A percentile compares a stretch with the other conserved stretches of the same genome.
Conservation (phyloP, 1,140 invertebrate genomes). For the Penaeus indicus region DNA sequence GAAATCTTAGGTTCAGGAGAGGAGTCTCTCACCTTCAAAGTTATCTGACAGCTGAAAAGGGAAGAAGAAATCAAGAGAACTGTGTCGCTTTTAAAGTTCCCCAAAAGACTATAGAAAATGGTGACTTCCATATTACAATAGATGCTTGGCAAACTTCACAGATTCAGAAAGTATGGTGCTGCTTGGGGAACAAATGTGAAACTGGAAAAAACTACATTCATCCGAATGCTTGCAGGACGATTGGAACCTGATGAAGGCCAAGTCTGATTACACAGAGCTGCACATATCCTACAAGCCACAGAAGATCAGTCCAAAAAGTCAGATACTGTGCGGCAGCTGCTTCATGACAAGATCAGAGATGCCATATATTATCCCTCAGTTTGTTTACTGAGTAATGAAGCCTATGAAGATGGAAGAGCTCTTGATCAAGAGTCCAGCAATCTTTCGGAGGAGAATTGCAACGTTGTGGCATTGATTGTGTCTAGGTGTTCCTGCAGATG, state of each 20-base stretch:
- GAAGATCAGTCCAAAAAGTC: constrained; percentile 98
- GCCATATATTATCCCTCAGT: constrained; percentile 97
- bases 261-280: constrained; percentile 87
- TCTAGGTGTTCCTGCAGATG: constrained; percentile 98
- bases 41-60: constrained; percentile 96
- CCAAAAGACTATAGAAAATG: constrained; percentile 80
- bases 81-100: constrained; percentile 81
- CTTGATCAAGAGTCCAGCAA: constrained; percentile 98
- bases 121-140: constrained; percentile 73
- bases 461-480: constrained; percentile 95
- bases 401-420: constrained; percentile 98
- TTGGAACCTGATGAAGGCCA: constrained; percentile 91
- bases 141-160: constrained; percentile 94
- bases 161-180: constrained; percentile 99
- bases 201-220: constrained; percentile 99
- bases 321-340: constrained; percentile 89
- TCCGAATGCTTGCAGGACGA: constrained; percentile 97
- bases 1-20: constrained; percentile 99
- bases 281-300: constrained; percentile 99
- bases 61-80: constrained; percentile 88
- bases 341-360: constrained; percentile 97
- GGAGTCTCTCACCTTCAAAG: constrained; percentile 96
- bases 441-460: constrained; percentile 99
- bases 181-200: constrained; percentile 98
- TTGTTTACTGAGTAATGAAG: constrained; percentile 99